Conservation (phyloP, 1,140 invertebrate genomes). For the Drosophila insularis region DNA sequence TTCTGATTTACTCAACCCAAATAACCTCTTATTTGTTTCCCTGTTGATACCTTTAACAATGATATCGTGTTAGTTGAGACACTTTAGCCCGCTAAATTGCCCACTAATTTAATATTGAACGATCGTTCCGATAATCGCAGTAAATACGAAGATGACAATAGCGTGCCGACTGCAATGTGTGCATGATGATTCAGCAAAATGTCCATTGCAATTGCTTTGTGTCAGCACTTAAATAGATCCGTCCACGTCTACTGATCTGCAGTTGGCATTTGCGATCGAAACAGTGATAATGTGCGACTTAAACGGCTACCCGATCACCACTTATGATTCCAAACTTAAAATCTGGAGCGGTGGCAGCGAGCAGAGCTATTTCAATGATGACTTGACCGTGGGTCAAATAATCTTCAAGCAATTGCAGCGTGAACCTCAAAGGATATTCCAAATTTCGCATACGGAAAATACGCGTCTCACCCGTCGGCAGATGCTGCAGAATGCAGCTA, state of each 20-base stretch:
- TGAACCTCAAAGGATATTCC: constrained; percentile 59
- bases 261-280: constrained; percentile 43
- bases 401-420: constrained; percentile 57
- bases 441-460: constrained; percentile 69
- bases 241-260: constrained; percentile 17
- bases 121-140: constrained; percentile 32
- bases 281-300: constrained; percentile 47
- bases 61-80: constrained; percentile 5
- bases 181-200: constrained; percentile 5
- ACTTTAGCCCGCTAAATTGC: constrained; percentile 49
- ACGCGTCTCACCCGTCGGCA: constrained; percentile 62
- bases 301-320: constrained; percentile 46
- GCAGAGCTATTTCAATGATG: constrained; percentile 60
- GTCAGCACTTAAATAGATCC: constrained; percentile 58
- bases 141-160: constrained; percentile 6
- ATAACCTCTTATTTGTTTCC: neutral
- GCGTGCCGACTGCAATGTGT: constrained; percentile 27
- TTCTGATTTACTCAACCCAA: neutral
- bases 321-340: constrained; percentile 38
- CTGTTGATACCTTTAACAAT: neutral
- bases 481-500: constrained; percentile 57
- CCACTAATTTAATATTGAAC: constrained; percentile 25
- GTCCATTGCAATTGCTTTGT: neutral
- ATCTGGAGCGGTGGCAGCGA: constrained; percentile 53
- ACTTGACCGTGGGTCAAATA: constrained; percentile 62